A percentile compares a stretch with the other conserved stretches of the same genome.
Evolutionary conservation across 2,113 vertebrate species (phyloP).

Genomic region (Anhinga anhinga): DNA sequence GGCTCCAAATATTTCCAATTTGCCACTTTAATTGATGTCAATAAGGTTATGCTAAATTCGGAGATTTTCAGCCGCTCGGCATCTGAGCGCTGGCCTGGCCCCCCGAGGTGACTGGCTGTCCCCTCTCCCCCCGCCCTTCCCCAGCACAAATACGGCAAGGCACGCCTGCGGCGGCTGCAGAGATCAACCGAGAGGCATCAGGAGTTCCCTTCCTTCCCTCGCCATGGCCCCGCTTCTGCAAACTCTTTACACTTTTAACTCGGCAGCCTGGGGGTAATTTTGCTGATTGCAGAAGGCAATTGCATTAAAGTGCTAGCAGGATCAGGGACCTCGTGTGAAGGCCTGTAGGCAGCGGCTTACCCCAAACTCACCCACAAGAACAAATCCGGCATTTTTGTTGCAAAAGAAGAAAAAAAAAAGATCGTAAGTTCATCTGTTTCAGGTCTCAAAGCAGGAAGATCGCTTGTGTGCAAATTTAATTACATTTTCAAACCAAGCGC

Average conservation of each 20-base stretch:
- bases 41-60: conserved; percentile 80
- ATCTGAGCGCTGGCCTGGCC: background rate
- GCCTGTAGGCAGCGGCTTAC: background rate
- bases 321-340: background rate
- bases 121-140: background rate
- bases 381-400: conserved; percentile 8
- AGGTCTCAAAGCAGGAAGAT: conserved; percentile 13
- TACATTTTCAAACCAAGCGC: background rate
- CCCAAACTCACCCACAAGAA: conserved; percentile 9
- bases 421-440: conserved; percentile 28
- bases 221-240: background rate
- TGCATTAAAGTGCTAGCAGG: background rate
- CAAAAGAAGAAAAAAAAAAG: background rate
- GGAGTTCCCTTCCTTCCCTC: background rate
- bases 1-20: conserved; percentile 74
- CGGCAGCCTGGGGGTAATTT: background rate
- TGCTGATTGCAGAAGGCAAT: conserved; percentile 31
- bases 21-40: conserved; percentile 81
- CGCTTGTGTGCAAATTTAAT: conserved; percentile 11
- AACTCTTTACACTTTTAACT: background rate
- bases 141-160: background rate
- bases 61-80: conserved; percentile 62
- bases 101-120: conserved; percentile 12
- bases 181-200: background rate
- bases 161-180: background rate